Evolutionary conservation across 1,140 invertebrate genomes (phyloP), one percentile per base, ranked within the genome.

Genomic region (Apis dorsata): DNA sequence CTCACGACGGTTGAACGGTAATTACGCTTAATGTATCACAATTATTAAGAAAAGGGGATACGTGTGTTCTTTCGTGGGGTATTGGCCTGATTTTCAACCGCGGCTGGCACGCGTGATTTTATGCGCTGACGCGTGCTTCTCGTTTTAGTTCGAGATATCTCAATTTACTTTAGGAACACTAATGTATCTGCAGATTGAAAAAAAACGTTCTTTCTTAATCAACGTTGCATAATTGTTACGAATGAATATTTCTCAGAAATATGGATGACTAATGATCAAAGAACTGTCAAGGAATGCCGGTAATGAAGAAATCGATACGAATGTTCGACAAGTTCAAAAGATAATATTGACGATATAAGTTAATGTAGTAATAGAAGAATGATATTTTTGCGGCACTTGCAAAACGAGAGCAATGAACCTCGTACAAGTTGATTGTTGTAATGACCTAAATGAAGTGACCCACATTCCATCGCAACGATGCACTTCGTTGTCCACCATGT

Each of bases 391-490:
- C 10, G 34, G 9, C 62, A 66, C 49, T 57, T 65, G 75, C 21
- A 68, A 79, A 79, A 71, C 68, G 21, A 51, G 81, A 79, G 66
- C 75, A 65, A 71, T 17, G 81, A 79, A 60, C 74, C 28, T 81
- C 53, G 72, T 28, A 68, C 53, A 75, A 81, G 72, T 68, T 68
- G 72, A 81, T 81, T 78, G 81, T 70, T 78, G 57, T 60, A 69
- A 78, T 49, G 59, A 83, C 81, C 75, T 51, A 78, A 83, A 83
- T 83, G 49, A 83, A 63, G 15, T 62, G 81, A 83, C 75, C 81
- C 57, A 83, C 81, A 83, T 83, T 71, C 72, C 57, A 24, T 8
- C 57, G 19, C 21, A 17, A 28, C 59, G 55, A 55, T 19, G 71
- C 79, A 66, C 34, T 65, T 17, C 17, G 51, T 15, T 28, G 34